Conservation (phyloP, 2,113 vertebrate genomes). For the Phodopus roborovskii region DNA sequence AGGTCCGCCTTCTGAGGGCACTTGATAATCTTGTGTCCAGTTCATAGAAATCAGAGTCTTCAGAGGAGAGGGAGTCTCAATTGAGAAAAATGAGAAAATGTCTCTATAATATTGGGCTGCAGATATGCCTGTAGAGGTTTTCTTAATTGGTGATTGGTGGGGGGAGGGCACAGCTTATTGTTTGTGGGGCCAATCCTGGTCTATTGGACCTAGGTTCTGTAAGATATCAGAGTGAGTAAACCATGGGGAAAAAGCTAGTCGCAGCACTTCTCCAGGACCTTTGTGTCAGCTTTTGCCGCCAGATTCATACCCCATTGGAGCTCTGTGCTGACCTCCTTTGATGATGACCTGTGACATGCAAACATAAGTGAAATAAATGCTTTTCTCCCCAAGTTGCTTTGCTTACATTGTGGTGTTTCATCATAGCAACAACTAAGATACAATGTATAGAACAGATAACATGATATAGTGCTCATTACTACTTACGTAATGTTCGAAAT, state of each 20-base stretch:
- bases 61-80: background rate
- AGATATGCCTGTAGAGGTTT: background rate
- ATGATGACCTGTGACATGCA: background rate
- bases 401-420: background rate
- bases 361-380: background rate
- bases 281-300: background rate
- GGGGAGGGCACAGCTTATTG: rapidly evolving
- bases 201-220: background rate
- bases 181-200: background rate
- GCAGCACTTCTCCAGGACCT: background rate
- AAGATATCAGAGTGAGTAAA: too few relatives aligned
- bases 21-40: too few relatives aligned
- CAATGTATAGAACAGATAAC: background rate
- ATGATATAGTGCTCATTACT: background rate
- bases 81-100: background rate
- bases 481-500: background rate
- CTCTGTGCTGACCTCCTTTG: background rate
- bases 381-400: background rate
- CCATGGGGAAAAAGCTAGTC: background rate
- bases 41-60: background rate
- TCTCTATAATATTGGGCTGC: background rate
- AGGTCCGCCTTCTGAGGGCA: background rate
- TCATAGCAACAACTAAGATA: background rate
- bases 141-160: background rate
- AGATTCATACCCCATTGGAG: background rate